phyloP scores from a whole-genome alignment of 2,797 vertebrate genomes.

The Microctenopoma steveboyesi region DNA sequence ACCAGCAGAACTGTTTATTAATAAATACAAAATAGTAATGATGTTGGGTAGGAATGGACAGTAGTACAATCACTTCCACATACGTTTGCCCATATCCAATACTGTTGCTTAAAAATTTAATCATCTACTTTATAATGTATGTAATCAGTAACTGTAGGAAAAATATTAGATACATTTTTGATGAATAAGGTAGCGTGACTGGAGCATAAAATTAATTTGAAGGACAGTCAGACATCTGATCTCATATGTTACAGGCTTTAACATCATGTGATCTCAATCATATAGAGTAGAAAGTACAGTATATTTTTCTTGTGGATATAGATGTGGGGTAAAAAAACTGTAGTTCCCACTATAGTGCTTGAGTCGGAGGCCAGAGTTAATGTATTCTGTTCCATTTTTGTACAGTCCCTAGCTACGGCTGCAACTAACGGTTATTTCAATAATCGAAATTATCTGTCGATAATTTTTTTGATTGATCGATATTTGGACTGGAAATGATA shows the following conservation, averaged over 20 bases:
- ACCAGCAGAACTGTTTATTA: neutral
- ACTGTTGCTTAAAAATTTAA: no score
- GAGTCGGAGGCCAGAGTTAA: neutral
- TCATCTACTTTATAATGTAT: neutral
- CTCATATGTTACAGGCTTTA: neutral
- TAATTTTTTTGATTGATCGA: no score
- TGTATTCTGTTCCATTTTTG: no score
- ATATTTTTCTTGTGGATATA: conserved; percentile 1
- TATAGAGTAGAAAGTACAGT: neutral
- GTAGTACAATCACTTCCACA: no score
- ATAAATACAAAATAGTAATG: neutral
- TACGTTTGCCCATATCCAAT: neutral
- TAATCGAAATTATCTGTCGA: no score
- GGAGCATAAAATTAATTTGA: conserved; percentile 7
- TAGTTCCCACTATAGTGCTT: neutral
- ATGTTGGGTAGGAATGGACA: neutral
- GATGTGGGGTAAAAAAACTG: no score
- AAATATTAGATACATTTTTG: neutral
- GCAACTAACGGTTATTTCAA: no score
- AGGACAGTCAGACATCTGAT: conserved; percentile 10
- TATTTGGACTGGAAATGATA: no score
- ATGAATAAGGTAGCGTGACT: no score
- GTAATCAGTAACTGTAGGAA: neutral
- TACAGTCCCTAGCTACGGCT: no score
- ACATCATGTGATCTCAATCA: conserved; percentile 10